Percentiles rank a stretch among this genome's conserved stretches.
These are phyloP conservation scores for Picathartes gymnocephalus DNA, from an alignment of 2,113 vertebrate species.

Conservation along the genomic window DNA sequence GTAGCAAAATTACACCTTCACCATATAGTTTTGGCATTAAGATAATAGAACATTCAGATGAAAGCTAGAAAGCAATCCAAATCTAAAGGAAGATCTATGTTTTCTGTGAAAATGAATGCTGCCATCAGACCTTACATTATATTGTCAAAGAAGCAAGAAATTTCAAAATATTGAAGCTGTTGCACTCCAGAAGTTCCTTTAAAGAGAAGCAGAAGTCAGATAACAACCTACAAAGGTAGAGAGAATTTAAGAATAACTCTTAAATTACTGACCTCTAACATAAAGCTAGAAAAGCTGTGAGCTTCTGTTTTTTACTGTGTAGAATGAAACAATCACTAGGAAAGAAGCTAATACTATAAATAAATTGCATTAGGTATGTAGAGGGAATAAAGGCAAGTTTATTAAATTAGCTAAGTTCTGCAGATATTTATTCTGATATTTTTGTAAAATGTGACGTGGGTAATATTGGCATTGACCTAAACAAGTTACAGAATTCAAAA, in stretches of 20 bases:
- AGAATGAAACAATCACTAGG: neutral
- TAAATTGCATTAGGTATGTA: neutral
- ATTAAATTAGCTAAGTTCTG: neutral
- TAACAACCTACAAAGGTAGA: neutral
- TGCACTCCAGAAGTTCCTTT: neutral
- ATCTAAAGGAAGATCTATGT: accelerated
- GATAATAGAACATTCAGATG: neutral
- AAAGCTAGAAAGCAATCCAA: neutral
- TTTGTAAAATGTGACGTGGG: neutral
- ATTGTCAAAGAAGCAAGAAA: neutral
- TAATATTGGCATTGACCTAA: neutral
- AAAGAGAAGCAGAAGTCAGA: neutral
- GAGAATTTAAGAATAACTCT: neutral
- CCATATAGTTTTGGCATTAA: neutral
- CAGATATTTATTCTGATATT: neutral
- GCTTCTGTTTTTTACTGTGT: neutral
- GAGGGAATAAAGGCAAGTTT: neutral
- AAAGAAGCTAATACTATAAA: neutral
- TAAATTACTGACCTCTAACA: neutral
- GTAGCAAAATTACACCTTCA: neutral
- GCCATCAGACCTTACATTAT: neutral
- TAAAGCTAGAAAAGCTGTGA: neutral
- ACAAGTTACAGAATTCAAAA: neutral
- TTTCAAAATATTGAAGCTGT: neutral
- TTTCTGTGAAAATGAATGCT: neutral